Evolutionary conservation across 2,797 vertebrate species (phyloP).

Genomic region (Lophius americanus): DNA sequence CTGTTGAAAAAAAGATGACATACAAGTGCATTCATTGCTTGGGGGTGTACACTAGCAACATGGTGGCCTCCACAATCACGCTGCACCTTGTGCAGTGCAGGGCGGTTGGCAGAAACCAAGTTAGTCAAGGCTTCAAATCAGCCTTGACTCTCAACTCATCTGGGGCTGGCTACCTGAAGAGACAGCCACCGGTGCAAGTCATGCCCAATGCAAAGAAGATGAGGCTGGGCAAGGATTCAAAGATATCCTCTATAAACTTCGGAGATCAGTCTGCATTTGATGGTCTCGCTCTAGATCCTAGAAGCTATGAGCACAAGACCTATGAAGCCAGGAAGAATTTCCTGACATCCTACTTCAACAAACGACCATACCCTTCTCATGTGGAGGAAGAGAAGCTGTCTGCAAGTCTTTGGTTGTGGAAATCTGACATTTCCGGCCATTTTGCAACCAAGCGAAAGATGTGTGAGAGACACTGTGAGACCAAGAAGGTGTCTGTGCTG

Average conservation of each 20-base stretch:
- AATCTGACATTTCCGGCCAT: constrained; percentile 93
- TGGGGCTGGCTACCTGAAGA: constrained; percentile 85
- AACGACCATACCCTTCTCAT: constrained; percentile 89
- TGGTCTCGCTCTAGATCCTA: constrained; percentile 90
- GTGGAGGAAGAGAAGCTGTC: constrained; percentile 94
- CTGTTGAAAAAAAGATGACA: constrained; percentile 97
- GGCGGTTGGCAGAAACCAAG: constrained; percentile 92
- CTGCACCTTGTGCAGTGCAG: constrained; percentile 97
- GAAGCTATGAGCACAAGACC: constrained; percentile 92
- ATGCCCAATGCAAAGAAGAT: constrained; percentile 86
- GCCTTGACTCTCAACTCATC: constrained; percentile 84
- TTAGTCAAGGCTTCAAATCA: constrained; percentile 86
- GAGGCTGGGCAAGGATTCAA: constrained; percentile 79
- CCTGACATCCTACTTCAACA: constrained; percentile 94
- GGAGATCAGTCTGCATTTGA: constrained; percentile 86
- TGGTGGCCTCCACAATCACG: constrained; percentile 98
- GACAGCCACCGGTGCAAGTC: constrained; percentile 85
- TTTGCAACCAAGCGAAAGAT: constrained; percentile 89
- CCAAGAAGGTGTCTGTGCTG: constrained; percentile 86
- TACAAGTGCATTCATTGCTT: constrained; percentile 99
- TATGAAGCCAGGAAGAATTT: constrained; percentile 96
- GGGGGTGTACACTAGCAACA: constrained; percentile 98
- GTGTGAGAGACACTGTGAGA: constrained; percentile 87
- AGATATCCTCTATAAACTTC: constrained; percentile 78
- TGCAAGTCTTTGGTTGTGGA: constrained; percentile 95